A percentile compares a stretch with the other conserved stretches of the same genome.
Evolutionary conservation across 1,140 invertebrate species (phyloP).

Genomic region (Rhopalosiphum maidis): DNA sequence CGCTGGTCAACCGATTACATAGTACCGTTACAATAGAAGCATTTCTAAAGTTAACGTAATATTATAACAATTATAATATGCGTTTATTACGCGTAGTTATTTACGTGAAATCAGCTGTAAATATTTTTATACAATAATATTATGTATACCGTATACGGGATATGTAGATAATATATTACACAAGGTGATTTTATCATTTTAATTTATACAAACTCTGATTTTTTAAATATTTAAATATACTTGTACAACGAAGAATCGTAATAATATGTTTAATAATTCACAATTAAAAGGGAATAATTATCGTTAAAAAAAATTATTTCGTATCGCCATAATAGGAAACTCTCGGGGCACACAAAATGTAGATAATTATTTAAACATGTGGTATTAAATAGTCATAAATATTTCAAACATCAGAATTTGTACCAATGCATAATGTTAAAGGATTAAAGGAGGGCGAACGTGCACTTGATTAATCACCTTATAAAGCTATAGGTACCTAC

Average conservation of each 20-base stretch:
- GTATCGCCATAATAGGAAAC: not conserved
- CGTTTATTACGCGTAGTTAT: not conserved
- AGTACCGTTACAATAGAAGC: not conserved
- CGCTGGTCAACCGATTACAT: not conserved
- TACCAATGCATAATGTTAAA: not conserved
- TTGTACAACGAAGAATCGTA: not conserved
- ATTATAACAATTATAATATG: not conserved
- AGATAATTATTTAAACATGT: not conserved
- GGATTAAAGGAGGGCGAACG: not conserved
- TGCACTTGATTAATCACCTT: not conserved
- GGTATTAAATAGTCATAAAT: conserved; percentile 1
- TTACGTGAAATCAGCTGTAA: not conserved
- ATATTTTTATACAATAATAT: too few relatives aligned
- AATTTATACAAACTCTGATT: not conserved
- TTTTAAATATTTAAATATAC: not conserved
- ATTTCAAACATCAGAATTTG: conserved; percentile 10
- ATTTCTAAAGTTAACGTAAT: not conserved
- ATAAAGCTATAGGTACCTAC: not conserved
- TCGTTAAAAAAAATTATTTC: not conserved
- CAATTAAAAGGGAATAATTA: not conserved
- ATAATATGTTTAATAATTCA: not conserved
- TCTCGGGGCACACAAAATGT: not conserved
- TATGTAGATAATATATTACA: too few relatives aligned
- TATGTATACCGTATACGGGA: too few relatives aligned
- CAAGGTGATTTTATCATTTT: not conserved